Base-by-base conservation (phyloP, 2,113 vertebrate genomes). In the Limanda limanda region DNA sequence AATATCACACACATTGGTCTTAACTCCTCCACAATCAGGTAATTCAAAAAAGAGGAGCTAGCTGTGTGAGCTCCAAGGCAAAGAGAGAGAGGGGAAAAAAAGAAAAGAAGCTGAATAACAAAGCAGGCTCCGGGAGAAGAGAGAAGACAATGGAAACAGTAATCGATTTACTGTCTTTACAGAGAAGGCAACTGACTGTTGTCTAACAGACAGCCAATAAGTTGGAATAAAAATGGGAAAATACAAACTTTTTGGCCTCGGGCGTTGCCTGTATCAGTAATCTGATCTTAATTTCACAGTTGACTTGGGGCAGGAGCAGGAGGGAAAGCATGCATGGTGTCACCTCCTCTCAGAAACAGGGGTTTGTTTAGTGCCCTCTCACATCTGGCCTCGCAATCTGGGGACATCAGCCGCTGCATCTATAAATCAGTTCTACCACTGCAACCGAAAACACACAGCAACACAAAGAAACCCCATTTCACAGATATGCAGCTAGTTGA, bases 241-340 rank as follows among this genome's bases (percentile, higher is more conserved):
- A 87, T 83, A 74, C 56, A 72, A 89, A 85, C 81, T 79, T 25
- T 11, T 76, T 84, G 79, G 73, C 72, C 82, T 69, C 27, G 67
- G 81, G 84, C 73, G 68, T 80, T 57, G 71, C 79, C 70, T 77
- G 70, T 85, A 85, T 88, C 87, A 71, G 83, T 85, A 84, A 88
- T 86, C 68, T 80, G 83, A 87, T 91, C 89, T 84, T 91, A 91
- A 93, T 94, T 93, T 93, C 90, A 92, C 93, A 93, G 87, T 82
- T 91, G 87, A 88, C 84, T 92, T 89, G 76, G 74, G 90, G 89
- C 83, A 66, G 80, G 81, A 75, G 68, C 78, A 79, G 66, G 63
- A 72, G 79, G 68, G 61, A 74, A 74, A 74, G 81, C 81, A 76
- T 27, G 71, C 56, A 78, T 68, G 59, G 79, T 84, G 83, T 87